phyloP scores from a whole-genome alignment of 1,140 invertebrate species.

The Saccostrea glomerata region DNA sequence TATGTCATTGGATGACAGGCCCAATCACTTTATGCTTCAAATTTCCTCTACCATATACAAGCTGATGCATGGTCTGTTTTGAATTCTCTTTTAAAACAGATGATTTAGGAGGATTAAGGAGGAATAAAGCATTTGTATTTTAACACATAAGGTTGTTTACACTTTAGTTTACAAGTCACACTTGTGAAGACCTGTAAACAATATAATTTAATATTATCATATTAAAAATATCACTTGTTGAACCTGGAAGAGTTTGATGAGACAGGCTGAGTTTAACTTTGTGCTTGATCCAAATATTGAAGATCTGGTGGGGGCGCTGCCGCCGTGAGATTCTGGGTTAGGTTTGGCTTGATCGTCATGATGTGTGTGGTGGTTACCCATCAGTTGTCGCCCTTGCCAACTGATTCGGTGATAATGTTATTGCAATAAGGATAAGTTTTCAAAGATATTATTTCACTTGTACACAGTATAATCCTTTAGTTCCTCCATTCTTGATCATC shows the following conservation, averaged over 20 bases:
- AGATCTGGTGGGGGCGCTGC: neutral
- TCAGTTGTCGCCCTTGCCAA: slow-evolving; percentile 27
- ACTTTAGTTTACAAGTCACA: too few species aligned
- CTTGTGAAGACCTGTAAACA: too few species aligned
- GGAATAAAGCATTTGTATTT: too few species aligned
- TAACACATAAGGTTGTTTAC: too few species aligned
- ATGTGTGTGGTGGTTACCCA: slow-evolving; percentile 15
- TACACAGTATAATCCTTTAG: slow-evolving; percentile 7
- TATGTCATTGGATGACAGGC: too few species aligned
- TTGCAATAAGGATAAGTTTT: neutral
- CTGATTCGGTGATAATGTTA: neutral
- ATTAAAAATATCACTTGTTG: neutral
- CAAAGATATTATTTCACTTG: neutral
- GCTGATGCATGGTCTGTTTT: too few species aligned
- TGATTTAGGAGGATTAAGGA: too few species aligned
- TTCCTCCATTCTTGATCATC: neutral
- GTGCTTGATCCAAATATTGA: slow-evolving; percentile 31
- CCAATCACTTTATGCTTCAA: too few species aligned
- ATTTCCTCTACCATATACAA: too few species aligned
- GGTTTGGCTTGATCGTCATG: neutral
- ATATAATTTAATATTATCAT: too few species aligned
- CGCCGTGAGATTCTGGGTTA: slow-evolving; percentile 12
- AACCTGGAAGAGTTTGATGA: slow-evolving; percentile 40
- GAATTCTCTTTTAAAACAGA: too few species aligned
- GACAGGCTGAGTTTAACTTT: slow-evolving; percentile 33